These are phyloP conservation scores for Leptinotarsa undecemlineata DNA, from an alignment of 1,140 invertebrate species.

Conservation along the genomic window DNA sequence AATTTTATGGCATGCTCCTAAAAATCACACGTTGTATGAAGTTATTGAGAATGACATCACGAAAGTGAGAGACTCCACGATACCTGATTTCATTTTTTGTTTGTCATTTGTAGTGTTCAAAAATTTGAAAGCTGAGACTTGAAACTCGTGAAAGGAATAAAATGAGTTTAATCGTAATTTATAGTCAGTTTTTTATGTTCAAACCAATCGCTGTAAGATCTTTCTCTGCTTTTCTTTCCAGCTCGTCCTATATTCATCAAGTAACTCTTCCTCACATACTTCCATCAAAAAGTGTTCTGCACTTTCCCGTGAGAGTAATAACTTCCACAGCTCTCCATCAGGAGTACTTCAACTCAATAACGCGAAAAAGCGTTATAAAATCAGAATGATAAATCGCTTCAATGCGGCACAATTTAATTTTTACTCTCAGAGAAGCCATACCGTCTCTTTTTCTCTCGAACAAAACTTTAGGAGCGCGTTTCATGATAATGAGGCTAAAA, in stretches of 20 bases:
- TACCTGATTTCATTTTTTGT: no score
- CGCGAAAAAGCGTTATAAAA: background rate
- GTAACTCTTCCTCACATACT: background rate
- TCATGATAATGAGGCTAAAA: conserved; percentile 36
- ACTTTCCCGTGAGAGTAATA: background rate
- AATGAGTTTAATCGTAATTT: no score
- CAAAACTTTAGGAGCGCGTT: conserved; percentile 17
- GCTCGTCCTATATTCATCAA: background rate
- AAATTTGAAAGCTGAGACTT: no score
- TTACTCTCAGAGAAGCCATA: background rate
- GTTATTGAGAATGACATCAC: no score
- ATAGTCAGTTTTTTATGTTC: background rate
- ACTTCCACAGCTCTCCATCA: background rate
- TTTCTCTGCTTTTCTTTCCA: background rate
- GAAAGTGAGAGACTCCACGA: no score
- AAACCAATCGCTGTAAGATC: background rate
- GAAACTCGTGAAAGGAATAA: no score
- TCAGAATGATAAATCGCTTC: background rate
- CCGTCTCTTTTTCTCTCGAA: background rate
- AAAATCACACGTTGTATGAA: no score
- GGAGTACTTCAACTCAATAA: background rate
- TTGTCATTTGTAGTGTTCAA: no score
- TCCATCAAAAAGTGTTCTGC: background rate
- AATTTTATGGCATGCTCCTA: no score
- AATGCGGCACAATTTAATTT: background rate